Evolutionary conservation across 1,140 invertebrate genomes (phyloP).

Genomic region (Potamilus streckersoni): DNA sequence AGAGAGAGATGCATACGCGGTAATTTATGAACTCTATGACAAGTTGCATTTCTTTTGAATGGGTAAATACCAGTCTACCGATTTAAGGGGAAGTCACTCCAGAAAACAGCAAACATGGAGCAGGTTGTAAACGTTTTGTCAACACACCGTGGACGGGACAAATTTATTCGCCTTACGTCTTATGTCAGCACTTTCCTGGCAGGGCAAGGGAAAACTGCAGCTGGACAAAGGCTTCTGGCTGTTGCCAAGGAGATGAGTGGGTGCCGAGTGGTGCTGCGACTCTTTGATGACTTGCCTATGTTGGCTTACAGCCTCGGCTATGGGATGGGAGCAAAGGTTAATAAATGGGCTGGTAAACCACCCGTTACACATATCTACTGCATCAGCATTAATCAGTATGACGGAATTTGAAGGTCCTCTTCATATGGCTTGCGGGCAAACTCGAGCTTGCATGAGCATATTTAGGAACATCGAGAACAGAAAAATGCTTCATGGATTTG

Average conservation of each 20-base stretch:
- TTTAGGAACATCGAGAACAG: too few relatives aligned
- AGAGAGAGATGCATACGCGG: too few relatives aligned
- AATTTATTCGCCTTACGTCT: slow-evolving; percentile 76
- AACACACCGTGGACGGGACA: slow-evolving; percentile 72
- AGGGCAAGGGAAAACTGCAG: slow-evolving; percentile 65
- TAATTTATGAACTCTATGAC: too few relatives aligned
- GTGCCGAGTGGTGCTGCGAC: slow-evolving; percentile 75
- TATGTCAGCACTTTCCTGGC: slow-evolving; percentile 69
- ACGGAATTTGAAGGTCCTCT: too few relatives aligned
- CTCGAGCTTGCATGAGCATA: too few relatives aligned
- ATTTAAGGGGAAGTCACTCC: too few relatives aligned
- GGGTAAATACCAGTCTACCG: too few relatives aligned
- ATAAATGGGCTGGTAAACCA: slow-evolving; percentile 19
- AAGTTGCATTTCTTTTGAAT: too few relatives aligned
- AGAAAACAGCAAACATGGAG: slow-evolving; percentile 12
- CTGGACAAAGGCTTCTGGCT: slow-evolving; percentile 72
- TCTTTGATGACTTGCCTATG: slow-evolving; percentile 83
- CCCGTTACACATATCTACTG: background rate
- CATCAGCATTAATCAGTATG: background rate
- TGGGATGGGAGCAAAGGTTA: slow-evolving; percentile 51
- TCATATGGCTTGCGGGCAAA: too few relatives aligned
- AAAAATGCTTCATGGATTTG: too few relatives aligned
- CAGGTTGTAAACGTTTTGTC: slow-evolving; percentile 66
- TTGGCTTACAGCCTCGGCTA: slow-evolving; percentile 62
- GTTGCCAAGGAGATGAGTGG: slow-evolving; percentile 77